phyloP scores from a whole-genome alignment of 2,888 invertebrate species.

The Prosopocoilus inquinatus region DNA sequence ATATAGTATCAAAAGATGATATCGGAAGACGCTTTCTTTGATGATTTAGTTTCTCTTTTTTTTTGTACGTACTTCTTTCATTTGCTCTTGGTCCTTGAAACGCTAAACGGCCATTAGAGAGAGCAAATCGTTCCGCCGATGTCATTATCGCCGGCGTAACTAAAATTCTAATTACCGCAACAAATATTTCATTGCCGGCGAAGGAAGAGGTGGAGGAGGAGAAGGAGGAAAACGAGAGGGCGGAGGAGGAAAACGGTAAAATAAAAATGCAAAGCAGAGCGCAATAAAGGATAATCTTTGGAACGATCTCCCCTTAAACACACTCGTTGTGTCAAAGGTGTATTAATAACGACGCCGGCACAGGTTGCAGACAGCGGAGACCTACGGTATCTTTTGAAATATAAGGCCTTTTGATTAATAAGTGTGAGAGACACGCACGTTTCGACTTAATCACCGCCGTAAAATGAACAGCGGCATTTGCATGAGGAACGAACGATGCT shows the following conservation, averaged over 20 bases:
- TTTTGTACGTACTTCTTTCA: too few species aligned
- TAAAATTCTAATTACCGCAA: constrained; percentile 17
- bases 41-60: too few species aligned
- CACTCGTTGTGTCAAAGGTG: constrained; percentile 45
- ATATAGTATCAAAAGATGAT: too few species aligned
- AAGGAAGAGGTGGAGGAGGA: constrained; percentile 8
- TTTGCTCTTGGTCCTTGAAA: too few species aligned
- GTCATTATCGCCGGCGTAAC: constrained; percentile 14
- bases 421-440: constrained; percentile 50
- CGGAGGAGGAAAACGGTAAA: constrained; percentile 24
- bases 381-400: constrained; percentile 19
- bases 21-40: too few species aligned
- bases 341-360: constrained; percentile 35
- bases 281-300: constrained; percentile 42
- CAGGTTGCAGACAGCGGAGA: constrained; percentile 30
- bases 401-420: constrained; percentile 44
- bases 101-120: too few species aligned
- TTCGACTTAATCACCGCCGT: constrained; percentile 47
- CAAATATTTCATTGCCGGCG: constrained; percentile 20
- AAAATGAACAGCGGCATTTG: constrained; percentile 45
- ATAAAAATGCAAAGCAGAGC: constrained; percentile 47
- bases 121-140: not conserved
- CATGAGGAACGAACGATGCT: constrained; percentile 45
- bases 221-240: constrained; percentile 15
- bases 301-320: constrained; percentile 43